phyloP scores from a whole-genome alignment of 2,888 invertebrate genomes.

The Acleris cristana region DNA sequence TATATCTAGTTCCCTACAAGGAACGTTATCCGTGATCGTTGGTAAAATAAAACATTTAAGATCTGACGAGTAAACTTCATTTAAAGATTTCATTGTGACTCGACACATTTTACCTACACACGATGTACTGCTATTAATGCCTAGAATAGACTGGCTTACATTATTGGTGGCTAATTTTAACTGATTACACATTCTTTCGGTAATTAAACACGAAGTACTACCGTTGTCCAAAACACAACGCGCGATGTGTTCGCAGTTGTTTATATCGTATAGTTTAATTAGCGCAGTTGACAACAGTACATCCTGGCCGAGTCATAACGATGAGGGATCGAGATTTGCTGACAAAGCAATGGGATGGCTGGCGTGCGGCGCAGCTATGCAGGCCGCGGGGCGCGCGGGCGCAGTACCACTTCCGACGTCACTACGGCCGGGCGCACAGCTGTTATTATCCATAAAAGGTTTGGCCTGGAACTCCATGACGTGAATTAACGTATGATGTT shows the following conservation, averaged over 20 bases:
- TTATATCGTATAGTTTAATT: not conserved
- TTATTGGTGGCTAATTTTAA: conserved; percentile 28
- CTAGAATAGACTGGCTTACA: conserved; percentile 34
- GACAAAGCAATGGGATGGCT: no score
- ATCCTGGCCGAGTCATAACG: not conserved
- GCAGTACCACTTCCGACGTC: no score
- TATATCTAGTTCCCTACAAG: conserved; percentile 34
- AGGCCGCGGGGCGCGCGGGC: no score
- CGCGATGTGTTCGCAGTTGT: not conserved
- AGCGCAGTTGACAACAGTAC: not conserved
- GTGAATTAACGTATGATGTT: no score
- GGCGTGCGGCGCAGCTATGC: no score
- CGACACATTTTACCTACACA: conserved; percentile 37
- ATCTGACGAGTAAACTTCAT: conserved; percentile 20
- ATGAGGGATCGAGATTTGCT: no score
- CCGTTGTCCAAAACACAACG: not conserved
- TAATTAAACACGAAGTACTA: not conserved
- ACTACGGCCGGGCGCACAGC: no score
- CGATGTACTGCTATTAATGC: no score
- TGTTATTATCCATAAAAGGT: no score
- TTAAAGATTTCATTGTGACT: conserved; percentile 30
- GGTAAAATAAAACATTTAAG: conserved; percentile 42
- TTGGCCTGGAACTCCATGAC: no score
- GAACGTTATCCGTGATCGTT: conserved; percentile 38
- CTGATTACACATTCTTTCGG: not conserved